phyloP scores from a whole-genome alignment of 2,113 vertebrate species.

The Charina bottae region DNA sequence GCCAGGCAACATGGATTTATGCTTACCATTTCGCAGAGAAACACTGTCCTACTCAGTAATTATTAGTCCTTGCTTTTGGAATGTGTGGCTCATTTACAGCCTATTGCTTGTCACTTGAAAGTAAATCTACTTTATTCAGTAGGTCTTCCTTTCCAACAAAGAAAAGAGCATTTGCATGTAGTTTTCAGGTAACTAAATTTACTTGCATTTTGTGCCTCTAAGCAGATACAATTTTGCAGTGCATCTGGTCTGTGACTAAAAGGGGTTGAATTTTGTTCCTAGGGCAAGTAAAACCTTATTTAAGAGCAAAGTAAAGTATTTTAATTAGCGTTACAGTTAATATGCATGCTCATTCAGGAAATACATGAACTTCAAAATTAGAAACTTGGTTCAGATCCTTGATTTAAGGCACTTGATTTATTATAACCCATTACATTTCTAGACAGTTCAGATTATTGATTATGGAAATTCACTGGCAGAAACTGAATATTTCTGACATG shows the following conservation, averaged over 20 bases:
- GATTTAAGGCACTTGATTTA: conserved; percentile 17
- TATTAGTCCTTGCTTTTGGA: background rate
- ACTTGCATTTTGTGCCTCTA: background rate
- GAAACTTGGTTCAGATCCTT: background rate
- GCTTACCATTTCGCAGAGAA: background rate
- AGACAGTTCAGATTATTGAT: background rate
- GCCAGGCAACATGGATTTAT: background rate
- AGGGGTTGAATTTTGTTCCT: background rate
- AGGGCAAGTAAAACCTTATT: background rate
- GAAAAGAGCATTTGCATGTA: background rate
- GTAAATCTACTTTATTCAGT: background rate
- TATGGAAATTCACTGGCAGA: background rate
- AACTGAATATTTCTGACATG: conserved; percentile 8
- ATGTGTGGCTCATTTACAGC: background rate
- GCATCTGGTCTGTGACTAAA: background rate
- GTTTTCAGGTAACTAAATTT: background rate
- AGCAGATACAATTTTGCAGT: background rate
- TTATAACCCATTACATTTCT: conserved; percentile 9
- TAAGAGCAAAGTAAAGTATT: background rate
- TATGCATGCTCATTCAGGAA: background rate
- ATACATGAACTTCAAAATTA: background rate
- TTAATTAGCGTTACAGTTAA: background rate
- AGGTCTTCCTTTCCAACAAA: background rate
- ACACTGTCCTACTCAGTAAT: background rate
- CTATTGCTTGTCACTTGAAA: background rate